A percentile compares a stretch with the other conserved stretches of the same genome.
phyloP scores from a whole-genome alignment of 2,888 invertebrate genomes.

The Synergus gifuensis region DNA sequence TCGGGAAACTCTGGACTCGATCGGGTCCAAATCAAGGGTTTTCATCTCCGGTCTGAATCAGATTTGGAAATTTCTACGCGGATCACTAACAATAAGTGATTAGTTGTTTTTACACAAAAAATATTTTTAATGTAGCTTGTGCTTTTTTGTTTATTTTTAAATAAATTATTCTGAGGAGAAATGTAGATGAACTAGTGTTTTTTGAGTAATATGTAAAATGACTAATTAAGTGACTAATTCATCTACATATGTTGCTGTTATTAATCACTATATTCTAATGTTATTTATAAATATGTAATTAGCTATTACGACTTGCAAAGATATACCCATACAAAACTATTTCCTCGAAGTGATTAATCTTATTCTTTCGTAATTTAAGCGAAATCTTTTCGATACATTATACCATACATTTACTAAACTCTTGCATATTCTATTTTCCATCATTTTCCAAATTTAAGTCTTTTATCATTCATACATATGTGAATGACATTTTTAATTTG shows the following conservation, averaged over 20 bases:
- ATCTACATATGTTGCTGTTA: neutral
- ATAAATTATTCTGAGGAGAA: neutral
- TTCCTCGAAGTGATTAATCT: neutral
- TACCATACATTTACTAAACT: neutral
- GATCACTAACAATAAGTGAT: no score
- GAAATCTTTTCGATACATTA: neutral
- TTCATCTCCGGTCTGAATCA: no score
- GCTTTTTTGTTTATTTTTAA: neutral
- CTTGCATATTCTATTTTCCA: neutral
- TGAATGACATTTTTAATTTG: neutral
- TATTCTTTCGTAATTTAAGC: neutral
- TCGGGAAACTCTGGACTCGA: no score
- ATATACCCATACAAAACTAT: neutral
- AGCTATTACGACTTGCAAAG: neutral
- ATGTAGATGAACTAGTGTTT: neutral
- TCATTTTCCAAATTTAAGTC: conserved; percentile 1
- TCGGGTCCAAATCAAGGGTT: no score
- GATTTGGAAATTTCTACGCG: no score
- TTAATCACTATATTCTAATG: neutral
- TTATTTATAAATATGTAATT: neutral
- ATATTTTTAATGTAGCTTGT: neutral
- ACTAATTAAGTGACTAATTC: neutral
- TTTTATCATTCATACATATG: neutral
- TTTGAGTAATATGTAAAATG: neutral
- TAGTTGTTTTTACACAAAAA: no score